Evolutionary conservation across 2,113 vertebrate species (phyloP).

Genomic region (Cettia cetti): DNA sequence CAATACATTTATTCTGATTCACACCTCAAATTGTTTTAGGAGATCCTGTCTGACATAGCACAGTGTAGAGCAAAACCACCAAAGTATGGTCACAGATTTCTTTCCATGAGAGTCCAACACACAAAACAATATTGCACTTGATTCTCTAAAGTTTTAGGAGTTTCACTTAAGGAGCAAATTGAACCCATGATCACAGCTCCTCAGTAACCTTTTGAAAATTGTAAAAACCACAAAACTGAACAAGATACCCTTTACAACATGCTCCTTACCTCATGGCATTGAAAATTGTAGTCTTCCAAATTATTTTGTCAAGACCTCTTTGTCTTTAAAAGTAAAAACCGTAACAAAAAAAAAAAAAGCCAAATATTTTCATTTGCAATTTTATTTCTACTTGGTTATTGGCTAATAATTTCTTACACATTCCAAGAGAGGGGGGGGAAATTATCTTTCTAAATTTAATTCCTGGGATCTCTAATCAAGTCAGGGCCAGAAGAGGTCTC

Average conservation of each 20-base stretch:
- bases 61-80: not conserved
- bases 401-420: not conserved
- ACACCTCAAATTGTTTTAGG: conserved; percentile 55
- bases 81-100: not conserved
- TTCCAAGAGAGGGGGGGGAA: not conserved
- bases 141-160: not conserved
- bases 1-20: conserved; percentile 62
- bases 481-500: not conserved
- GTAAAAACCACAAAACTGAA: not conserved
- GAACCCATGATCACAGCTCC: not conserved
- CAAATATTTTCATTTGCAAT: not conserved
- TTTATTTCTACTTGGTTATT: not conserved
- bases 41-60: conserved; percentile 50
- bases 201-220: not conserved
- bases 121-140: not conserved
- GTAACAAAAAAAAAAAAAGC: not conserved
- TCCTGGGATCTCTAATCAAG: not conserved
- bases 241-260: not conserved
- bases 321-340: not conserved
- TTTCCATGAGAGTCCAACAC: not conserved
- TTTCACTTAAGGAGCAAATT: not conserved
- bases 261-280: fast-evolving
- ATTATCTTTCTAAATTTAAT: not conserved
- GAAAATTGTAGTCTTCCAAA: not conserved
- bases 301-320: not conserved